These are phyloP conservation scores for Drosophila borborema DNA, from an alignment of 2,888 invertebrate genomes.

Conservation along the genomic window DNA sequence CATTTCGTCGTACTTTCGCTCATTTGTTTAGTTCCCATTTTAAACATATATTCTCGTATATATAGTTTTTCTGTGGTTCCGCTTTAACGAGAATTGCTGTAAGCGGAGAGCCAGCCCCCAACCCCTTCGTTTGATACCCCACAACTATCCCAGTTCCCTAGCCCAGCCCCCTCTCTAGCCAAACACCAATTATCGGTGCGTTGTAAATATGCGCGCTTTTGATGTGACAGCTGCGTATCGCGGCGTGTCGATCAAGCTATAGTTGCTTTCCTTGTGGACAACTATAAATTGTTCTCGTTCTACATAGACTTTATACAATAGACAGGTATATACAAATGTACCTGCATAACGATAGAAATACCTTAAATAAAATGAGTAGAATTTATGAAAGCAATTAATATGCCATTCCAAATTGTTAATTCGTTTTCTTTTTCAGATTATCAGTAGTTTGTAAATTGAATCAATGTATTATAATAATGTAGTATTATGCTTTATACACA, in stretches of 20 bases:
- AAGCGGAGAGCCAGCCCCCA: conserved; percentile 48
- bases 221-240: conserved; percentile 73
- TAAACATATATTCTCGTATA: background rate
- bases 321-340: background rate
- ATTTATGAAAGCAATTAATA: background rate
- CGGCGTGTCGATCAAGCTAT: conserved; percentile 37
- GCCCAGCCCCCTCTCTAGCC: background rate
- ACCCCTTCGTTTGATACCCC: background rate
- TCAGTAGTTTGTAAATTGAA: too few relatives aligned
- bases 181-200: conserved; percentile 80
- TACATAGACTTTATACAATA: conserved; percentile 8
- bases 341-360: background rate
- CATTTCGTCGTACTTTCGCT: conserved; percentile 78
- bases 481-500: background rate
- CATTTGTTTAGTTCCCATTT: conserved; percentile 69
- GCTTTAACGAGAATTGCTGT: conserved; percentile 70
- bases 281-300: conserved; percentile 3
- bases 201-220: conserved; percentile 74
- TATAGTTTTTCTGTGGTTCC: conserved; percentile 34
- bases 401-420: too few relatives aligned
- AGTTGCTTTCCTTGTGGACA: conserved; percentile 18
- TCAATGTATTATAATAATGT: too few relatives aligned
- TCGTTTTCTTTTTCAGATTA: too few relatives aligned
- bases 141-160: background rate
- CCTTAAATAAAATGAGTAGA: background rate